These are phyloP conservation scores for Thalassophryne amazonica DNA, from an alignment of 2,797 vertebrate species.

Conservation along the genomic window DNA sequence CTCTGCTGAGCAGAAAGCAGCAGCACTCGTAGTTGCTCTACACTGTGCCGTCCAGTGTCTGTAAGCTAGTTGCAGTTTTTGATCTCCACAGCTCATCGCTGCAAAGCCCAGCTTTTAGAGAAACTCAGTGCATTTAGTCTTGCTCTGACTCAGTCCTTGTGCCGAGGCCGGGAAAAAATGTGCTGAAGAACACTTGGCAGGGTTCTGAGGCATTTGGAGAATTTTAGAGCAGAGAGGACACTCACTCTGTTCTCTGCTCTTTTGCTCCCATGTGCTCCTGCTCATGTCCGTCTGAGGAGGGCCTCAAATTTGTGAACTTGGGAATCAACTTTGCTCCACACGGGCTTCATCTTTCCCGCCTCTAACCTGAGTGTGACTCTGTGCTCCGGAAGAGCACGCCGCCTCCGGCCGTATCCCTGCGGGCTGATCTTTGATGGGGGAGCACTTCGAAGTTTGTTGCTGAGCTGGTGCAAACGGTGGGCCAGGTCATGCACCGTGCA, in stretches of 20 bases:
- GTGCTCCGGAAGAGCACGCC: slow-evolving; percentile 74
- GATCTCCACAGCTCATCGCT: slow-evolving; percentile 45
- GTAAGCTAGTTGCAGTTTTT: slow-evolving; percentile 63
- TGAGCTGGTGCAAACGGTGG: slow-evolving; percentile 85
- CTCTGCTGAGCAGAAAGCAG: slow-evolving; percentile 57
- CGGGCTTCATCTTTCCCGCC: slow-evolving; percentile 62
- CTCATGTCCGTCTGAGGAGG: slow-evolving; percentile 74
- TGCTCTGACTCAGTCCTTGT: slow-evolving; percentile 59
- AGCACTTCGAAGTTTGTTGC: slow-evolving; percentile 78
- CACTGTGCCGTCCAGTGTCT: slow-evolving; percentile 71
- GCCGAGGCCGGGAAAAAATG: slow-evolving; percentile 68
- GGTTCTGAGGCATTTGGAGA: slow-evolving; percentile 71
- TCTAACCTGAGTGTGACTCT: slow-evolving; percentile 51
- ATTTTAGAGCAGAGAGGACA: slow-evolving; percentile 58
- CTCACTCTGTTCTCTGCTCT: slow-evolving; percentile 28
- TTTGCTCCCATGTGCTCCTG: slow-evolving; percentile 39
- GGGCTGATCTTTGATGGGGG: slow-evolving; percentile 86
- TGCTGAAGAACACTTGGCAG: slow-evolving; percentile 68
- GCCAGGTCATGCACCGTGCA: slow-evolving; percentile 90
- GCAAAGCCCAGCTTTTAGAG: slow-evolving; percentile 39
- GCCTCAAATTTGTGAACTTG: slow-evolving; percentile 71
- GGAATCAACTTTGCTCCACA: slow-evolving; percentile 66
- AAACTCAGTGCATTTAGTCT: slow-evolving; percentile 50
- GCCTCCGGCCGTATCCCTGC: slow-evolving; percentile 89
- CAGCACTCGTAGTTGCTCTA: slow-evolving; percentile 65